These are phyloP conservation scores for Heliconius congener DNA, from an alignment of 1,140 invertebrate species.

Conservation along the genomic window DNA sequence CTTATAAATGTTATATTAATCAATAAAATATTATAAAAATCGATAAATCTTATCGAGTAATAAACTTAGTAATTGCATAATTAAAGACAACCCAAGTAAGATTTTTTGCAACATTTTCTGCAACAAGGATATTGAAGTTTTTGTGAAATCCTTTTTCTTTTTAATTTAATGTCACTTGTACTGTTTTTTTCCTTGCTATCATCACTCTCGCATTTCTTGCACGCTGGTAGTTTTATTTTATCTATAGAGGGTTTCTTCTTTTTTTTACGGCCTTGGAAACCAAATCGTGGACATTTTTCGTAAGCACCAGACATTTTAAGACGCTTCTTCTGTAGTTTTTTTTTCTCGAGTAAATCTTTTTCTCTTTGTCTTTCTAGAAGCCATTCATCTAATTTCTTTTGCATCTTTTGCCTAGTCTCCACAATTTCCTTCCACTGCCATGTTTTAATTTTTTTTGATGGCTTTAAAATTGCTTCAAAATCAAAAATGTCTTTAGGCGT, in stretches of 20 bases:
- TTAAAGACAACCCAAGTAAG: constrained; percentile 63
- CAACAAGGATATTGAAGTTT: constrained; percentile 55
- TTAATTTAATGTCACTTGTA: neutral
- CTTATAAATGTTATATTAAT: no score
- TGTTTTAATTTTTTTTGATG: constrained; percentile 22
- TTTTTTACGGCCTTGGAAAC: constrained; percentile 30
- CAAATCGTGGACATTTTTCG: constrained; percentile 55
- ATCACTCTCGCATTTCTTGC: neutral
- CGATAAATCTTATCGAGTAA: neutral
- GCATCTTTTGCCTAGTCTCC: constrained; percentile 39
- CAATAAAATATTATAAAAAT: neutral
- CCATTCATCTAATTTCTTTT: constrained; percentile 56
- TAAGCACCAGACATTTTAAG: constrained; percentile 24
- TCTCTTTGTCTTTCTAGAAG: constrained; percentile 50
- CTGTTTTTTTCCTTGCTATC: neutral
- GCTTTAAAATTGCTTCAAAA: constrained; percentile 36
- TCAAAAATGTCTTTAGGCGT: constrained; percentile 31
- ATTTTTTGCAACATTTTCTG: constrained; percentile 67
- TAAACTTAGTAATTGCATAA: neutral
- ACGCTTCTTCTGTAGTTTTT: constrained; percentile 34
- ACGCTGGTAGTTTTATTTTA: neutral
- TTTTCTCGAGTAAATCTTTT: constrained; percentile 42
- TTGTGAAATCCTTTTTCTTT: constrained; percentile 5
- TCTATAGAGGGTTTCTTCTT: constrained; percentile 23
- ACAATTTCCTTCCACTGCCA: constrained; percentile 41